Percentiles rank a stretch among this genome's conserved stretches.
Evolutionary conservation across 2,113 vertebrate genomes (phyloP).

Genomic region (Dendropsophus ebraccatus): DNA sequence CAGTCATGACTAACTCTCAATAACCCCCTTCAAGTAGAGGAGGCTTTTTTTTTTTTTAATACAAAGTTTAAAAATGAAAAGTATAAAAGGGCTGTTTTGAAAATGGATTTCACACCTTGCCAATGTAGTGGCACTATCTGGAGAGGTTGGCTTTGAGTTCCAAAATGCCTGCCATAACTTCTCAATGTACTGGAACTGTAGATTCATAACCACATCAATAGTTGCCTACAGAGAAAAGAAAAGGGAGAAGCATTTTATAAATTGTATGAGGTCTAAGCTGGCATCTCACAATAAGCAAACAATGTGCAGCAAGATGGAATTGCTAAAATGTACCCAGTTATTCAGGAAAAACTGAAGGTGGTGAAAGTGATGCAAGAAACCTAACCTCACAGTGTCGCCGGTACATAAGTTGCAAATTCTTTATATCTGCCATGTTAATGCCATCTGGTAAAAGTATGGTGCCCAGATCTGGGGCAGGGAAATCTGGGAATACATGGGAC

Average conservation of each 20-base stretch:
- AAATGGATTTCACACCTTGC: constrained; percentile 5
- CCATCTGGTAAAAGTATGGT: constrained; percentile 80
- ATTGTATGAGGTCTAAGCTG: too few relatives aligned
- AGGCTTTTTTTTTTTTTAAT: too few relatives aligned
- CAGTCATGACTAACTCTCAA: too few relatives aligned
- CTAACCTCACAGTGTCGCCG: constrained; percentile 94
- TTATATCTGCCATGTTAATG: constrained; percentile 83
- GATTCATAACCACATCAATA: constrained; percentile 94
- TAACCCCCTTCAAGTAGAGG: too few relatives aligned
- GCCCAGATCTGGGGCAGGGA: constrained; percentile 84
- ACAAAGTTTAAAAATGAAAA: too few relatives aligned
- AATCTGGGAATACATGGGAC: constrained; percentile 87
- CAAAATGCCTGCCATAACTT: constrained; percentile 98
- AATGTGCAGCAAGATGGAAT: too few relatives aligned
- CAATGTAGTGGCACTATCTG: constrained; percentile 79
- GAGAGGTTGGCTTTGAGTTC: constrained; percentile 84
- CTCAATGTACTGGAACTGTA: constrained; percentile 96
- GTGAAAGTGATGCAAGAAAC: background rate
- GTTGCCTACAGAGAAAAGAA: constrained; percentile 78
- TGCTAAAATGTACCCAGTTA: too few relatives aligned
- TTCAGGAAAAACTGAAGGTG: too few relatives aligned
- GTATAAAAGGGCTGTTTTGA: too few relatives aligned
- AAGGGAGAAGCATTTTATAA: too few relatives aligned
- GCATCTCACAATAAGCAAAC: too few relatives aligned
- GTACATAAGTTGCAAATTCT: constrained; percentile 89